These are phyloP conservation scores for Lepus townsendii DNA, from an alignment of 2,797 vertebrate species.

Conservation along the genomic window DNA sequence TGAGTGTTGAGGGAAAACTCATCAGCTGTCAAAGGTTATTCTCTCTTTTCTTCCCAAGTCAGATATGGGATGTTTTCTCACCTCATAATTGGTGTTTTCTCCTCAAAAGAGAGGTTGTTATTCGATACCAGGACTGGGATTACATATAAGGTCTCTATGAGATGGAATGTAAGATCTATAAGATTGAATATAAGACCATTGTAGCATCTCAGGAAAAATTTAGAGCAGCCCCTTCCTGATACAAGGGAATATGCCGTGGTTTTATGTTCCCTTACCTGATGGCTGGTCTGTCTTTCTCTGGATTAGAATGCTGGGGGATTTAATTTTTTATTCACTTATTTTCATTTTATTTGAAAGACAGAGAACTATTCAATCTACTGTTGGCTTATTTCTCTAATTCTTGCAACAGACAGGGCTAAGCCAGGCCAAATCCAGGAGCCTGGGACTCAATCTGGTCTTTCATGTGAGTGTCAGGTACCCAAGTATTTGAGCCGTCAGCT, in stretches of 20 bases:
- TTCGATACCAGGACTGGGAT: not conserved
- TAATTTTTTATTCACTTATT: no score
- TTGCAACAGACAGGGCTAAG: no score
- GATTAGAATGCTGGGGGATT: not conserved
- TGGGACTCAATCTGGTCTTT: no score
- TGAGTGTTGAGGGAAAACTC: not conserved
- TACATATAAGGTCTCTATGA: no score
- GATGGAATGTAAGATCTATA: not conserved
- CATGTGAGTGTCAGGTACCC: no score
- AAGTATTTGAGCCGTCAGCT: no score
- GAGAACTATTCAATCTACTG: no score
- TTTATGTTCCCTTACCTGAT: not conserved
- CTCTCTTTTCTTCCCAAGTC: not conserved
- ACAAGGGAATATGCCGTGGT: not conserved
- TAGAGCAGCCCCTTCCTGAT: not conserved
- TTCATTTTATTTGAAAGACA: no score
- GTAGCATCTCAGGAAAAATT: not conserved
- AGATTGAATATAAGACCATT: not conserved
- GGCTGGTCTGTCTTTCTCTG: not conserved
- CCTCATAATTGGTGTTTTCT: not conserved
- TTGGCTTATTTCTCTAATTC: no score
- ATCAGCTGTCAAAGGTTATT: not conserved
- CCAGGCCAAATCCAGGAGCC: no score
- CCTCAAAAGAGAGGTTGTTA: not conserved
- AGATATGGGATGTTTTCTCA: not conserved